Conservation (phyloP, 2,888 invertebrate genomes). For the Pardosa pseudoannulata region DNA sequence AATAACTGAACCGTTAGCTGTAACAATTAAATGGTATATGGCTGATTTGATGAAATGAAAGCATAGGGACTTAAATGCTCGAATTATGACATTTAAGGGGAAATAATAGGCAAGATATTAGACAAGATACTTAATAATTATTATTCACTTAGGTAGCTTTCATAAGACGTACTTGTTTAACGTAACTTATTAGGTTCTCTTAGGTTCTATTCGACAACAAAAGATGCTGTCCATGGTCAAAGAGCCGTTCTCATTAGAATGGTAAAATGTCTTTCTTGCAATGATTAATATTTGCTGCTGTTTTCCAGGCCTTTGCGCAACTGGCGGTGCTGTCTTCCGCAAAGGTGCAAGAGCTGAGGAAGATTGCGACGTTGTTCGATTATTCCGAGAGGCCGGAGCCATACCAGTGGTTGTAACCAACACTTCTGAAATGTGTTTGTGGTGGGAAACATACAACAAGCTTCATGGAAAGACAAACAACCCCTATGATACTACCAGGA, state of each 20-base stretch:
- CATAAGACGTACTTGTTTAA: no score
- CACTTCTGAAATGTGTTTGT: constrained; percentile 79
- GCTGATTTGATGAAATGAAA: no score
- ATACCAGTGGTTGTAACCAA: constrained; percentile 79
- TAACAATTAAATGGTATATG: no score
- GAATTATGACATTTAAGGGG: no score
- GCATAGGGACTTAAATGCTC: no score
- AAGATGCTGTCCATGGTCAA: no score
- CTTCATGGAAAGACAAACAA: constrained; percentile 79
- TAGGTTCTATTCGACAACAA: no score
- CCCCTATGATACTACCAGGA: constrained; percentile 78
- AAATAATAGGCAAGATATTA: no score
- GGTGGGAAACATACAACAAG: constrained; percentile 79
- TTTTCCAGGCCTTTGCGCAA: constrained; percentile 54
- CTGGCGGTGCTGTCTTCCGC: constrained; percentile 64
- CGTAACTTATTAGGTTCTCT: no score
- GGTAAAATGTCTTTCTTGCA: not conserved
- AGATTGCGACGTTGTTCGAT: constrained; percentile 77
- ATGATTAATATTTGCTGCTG: not conserved
- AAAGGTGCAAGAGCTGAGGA: constrained; percentile 74
- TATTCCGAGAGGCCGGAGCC: constrained; percentile 77
- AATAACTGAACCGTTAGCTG: no score
- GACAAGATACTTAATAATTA: no score
- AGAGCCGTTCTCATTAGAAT: not conserved
- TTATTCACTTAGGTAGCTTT: no score